Base-by-base conservation (phyloP, 1,140 invertebrate species). In the Andricus grossulariae region DNA sequence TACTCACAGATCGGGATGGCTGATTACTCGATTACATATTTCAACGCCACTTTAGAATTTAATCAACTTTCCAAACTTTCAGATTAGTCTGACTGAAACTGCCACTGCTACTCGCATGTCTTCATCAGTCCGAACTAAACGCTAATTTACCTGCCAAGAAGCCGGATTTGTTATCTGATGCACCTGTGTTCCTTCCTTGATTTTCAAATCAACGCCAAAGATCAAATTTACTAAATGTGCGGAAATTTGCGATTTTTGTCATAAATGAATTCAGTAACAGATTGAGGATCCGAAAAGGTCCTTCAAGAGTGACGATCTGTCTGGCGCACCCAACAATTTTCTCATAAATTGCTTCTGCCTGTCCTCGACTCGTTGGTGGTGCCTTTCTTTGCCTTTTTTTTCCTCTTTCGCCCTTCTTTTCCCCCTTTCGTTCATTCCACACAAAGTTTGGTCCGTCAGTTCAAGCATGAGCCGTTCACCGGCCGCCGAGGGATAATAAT, bases 281-380 rank as follows among this genome's bases (percentile, higher is more conserved):
- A 39, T 32, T 16, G 25, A 66, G 32, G n/a, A 16, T 13, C 25
- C 16, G 13, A 66, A 66, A 66, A 66, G 12, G 10, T 66, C 25
- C 12, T 66, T n/a, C 7, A 39, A 5, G 60, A 66, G 39, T 66
- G 60, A 66, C 16, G 57, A 60, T 73, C 76, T 70, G 71, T 82
- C 66, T 77, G 55, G 70, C 80, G 76, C 77, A 72, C 79, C 55
- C 83, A 80, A 78, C 80, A 80, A 70, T 83, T 87, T 87, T 83
- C 78, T 84, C 80, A 80, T 83, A 87, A 87, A 88, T 88, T 87
- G 84, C 84, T 81, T 85, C 83, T 50, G 52, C 32, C 79, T 80
- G 79, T 77, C 75, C 73, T 73, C 75, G 71, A 51, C 71, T 80
- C 72, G 71, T 74, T 51, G 72, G 32, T 55, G 39, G 71, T 52